Base-by-base conservation (phyloP, 2,888 invertebrate genomes). In the Bombyx huttoni region DNA sequence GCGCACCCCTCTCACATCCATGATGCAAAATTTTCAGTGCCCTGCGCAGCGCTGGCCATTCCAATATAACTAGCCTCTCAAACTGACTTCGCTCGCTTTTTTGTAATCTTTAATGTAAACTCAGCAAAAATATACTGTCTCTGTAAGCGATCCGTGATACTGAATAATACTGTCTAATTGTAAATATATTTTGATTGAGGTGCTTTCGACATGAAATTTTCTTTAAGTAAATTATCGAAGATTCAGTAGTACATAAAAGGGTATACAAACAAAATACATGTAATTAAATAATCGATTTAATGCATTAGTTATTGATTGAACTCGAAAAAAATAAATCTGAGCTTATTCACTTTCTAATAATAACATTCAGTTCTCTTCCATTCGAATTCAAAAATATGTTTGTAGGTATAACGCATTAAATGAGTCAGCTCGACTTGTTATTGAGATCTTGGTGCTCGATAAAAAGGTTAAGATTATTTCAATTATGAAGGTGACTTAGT, bases 21-120 rank as follows among this genome's bases (percentile, higher is more conserved):
- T 70, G 71, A 78, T 82, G 80, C 80, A 79, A 82, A 81, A 78
- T 78, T 73, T 75, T 74, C 63, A 68, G 68, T 65, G 75, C 69
- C 65, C 68, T 75, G 79, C 79, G 78, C 77, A 68, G 70, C 59
- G 63, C 59, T 70, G 69, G 60, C 64, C 67, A 67, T 67, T 67
- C 64, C 58, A 52, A 55, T 58, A 55, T 61, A 61, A 67, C 59
- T 60, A 62, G 59, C 51, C 51, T 59, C 46, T 50, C 51, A 47
- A 51, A 49, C 46, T 35, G 56, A 56, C 46, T 62, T 57, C 47
- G 51, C 54, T 58, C 51, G 49, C 24, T 24, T 24, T 24, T 24
- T 24, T 24, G 24, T 24, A 5, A 24, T 24, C 24, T 24, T 24
- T 24, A 24, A 24, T 24, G 5, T 24, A 24, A 5, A 24, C 24